Conservation (phyloP, 2,888 invertebrate genomes). For the Plebejus argus region DNA sequence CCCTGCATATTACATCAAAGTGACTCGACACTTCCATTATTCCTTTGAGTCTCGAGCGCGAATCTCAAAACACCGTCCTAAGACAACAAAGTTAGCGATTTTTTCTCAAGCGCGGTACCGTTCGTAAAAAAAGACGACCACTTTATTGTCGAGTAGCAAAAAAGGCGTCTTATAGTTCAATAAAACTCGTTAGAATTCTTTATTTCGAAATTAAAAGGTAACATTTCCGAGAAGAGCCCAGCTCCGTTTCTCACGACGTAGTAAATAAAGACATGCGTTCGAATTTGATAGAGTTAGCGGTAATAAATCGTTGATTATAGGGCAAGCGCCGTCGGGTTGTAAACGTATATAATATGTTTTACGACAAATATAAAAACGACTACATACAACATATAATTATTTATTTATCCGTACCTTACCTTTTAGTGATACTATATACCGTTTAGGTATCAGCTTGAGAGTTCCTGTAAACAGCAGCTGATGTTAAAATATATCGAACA, state of each 20-base stretch:
- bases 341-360: constrained; percentile 70
- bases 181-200: constrained; percentile 71
- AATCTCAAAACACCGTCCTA: constrained; percentile 22
- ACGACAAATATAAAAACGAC: constrained; percentile 61
- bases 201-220: constrained; percentile 73
- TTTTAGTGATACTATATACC: background rate
- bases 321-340: constrained; percentile 67
- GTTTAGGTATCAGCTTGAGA: background rate
- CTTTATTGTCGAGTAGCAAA: constrained; percentile 52
- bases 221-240: constrained; percentile 65
- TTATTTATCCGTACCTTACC: background rate
- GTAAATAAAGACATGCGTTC: constrained; percentile 55
- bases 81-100: constrained; percentile 23
- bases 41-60: background rate
- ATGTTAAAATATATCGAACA: no score
- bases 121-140: constrained; percentile 49
- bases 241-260: constrained; percentile 65
- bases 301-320: constrained; percentile 74
- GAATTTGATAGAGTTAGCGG: constrained; percentile 70
- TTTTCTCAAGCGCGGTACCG: constrained; percentile 47
- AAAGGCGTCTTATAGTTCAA: constrained; percentile 69
- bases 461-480: background rate
- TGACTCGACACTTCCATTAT: constrained; percentile 8
- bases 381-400: constrained; percentile 33
- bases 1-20: constrained; percentile 14